phyloP scores from a whole-genome alignment of 92 coral and sea anemone genomes.

The Phenganax marumi region DNA sequence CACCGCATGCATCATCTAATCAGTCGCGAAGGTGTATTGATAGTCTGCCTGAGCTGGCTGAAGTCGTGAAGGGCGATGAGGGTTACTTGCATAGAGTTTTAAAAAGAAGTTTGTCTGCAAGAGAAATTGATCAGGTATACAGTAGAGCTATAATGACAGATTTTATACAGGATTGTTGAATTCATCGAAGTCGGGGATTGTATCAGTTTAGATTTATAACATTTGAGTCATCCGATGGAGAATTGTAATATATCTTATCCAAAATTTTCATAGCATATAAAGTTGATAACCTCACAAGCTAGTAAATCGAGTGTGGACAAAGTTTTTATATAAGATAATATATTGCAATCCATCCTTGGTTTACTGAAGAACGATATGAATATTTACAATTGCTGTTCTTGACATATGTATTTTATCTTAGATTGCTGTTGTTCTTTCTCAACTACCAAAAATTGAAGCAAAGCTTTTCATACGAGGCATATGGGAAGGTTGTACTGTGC shows the following conservation, averaged over 20 bases:
- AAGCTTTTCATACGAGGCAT: conserved; percentile 74
- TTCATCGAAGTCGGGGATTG: neutral
- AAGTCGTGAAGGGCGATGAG: conserved; percentile 63
- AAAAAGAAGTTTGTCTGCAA: conserved; percentile 57
- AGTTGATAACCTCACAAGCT: no score
- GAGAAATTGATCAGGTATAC: conserved; percentile 71
- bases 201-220: neutral
- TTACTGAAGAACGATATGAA: no score
- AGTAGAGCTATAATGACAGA: neutral
- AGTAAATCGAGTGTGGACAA: no score
- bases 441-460: conserved; percentile 66
- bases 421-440: conserved; percentile 64
- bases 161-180: neutral
- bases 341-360: no score
- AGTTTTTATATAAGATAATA: no score
- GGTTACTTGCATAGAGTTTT: conserved; percentile 64
- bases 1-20: conserved; percentile 28
- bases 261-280: no score
- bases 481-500: conserved; percentile 78
- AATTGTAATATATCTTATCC: no score
- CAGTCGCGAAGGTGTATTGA: conserved; percentile 59
- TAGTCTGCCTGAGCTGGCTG: conserved; percentile 80
- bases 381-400: neutral
- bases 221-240: no score
- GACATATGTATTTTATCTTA: conserved; percentile 12